Conservation (phyloP, 2,113 vertebrate species). For the Lethenteron camtschaticum region DNA sequence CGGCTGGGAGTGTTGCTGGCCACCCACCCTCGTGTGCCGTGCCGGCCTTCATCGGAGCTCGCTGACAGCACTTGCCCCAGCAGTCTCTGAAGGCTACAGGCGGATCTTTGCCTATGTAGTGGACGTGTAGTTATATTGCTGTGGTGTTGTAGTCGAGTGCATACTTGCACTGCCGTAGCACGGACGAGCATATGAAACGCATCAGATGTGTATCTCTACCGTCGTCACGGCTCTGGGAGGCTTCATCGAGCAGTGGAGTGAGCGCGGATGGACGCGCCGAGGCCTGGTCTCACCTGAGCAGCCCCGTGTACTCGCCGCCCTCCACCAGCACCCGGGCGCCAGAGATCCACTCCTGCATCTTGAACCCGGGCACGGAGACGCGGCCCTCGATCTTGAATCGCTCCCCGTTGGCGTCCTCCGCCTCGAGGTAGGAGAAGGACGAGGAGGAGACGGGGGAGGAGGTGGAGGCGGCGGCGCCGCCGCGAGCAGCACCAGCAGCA, state of each 20-base stretch:
- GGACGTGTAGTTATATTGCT: no score
- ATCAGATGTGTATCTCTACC: neutral
- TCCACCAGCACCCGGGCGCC: constrained; percentile 55
- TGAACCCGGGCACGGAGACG: constrained; percentile 55
- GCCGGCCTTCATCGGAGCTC: no score
- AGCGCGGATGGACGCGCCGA: neutral
- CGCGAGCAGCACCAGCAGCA: constrained; percentile 12
- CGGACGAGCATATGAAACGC: neutral
- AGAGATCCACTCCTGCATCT: constrained; percentile 73
- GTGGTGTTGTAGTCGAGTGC: no score
- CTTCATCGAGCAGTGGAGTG: neutral
- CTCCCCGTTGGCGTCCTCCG: constrained; percentile 23
- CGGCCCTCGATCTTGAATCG: constrained; percentile 76
- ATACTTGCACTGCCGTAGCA: neutral
- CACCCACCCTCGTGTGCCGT: no score
- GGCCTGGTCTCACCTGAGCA: constrained; percentile 28
- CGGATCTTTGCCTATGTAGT: no score
- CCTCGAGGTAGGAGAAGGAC: neutral
- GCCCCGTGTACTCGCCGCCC: constrained; percentile 69
- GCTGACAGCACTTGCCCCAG: no score
- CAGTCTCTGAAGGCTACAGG: no score
- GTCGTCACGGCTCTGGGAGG: neutral
- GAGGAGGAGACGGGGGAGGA: no score
- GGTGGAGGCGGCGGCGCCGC: constrained; percentile 8
- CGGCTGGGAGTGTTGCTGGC: no score